Conservation (phyloP, 2,113 vertebrate genomes). For the Argyrosomus japonicus region DNA sequence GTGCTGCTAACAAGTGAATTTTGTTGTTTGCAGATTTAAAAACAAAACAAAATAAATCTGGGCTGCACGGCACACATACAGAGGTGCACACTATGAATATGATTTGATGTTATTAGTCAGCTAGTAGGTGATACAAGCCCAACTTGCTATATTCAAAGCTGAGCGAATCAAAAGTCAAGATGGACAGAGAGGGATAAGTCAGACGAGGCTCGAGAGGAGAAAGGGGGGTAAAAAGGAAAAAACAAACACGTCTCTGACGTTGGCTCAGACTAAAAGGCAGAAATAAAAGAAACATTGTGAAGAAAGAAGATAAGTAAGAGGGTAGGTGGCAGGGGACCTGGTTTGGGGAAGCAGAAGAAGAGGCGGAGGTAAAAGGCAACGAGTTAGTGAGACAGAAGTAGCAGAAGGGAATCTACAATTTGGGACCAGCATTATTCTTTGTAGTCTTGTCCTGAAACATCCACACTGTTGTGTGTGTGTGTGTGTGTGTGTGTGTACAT, state of each 20-base stretch:
- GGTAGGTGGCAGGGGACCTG: constrained; percentile 24
- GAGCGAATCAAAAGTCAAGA: constrained; percentile 11
- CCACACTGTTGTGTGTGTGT: constrained; percentile 8
- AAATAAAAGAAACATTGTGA: constrained; percentile 5
- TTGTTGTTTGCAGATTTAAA: neutral
- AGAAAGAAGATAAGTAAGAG: constrained; percentile 40
- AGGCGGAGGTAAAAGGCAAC: constrained; percentile 37
- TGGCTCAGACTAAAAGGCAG: constrained; percentile 26
- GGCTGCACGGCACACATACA: neutral
- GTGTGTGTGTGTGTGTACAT: neutral
- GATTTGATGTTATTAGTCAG: neutral
- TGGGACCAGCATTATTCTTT: constrained; percentile 32
- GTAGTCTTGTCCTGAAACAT: constrained; percentile 47
- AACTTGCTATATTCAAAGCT: neutral
- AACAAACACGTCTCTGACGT: neutral
- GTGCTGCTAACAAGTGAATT: neutral
- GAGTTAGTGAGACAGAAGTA: constrained; percentile 44
- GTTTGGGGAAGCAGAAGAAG: constrained; percentile 19
- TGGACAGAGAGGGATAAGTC: constrained; percentile 12
- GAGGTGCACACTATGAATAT: neutral
- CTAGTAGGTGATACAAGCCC: neutral
- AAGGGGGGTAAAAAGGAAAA: constrained; percentile 17
- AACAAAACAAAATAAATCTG: neutral
- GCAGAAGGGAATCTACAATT: constrained; percentile 48
- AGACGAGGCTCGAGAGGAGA: neutral